Evolutionary conservation across 2,888 invertebrate genomes (phyloP).

Genomic region (Epinotia ramella): DNA sequence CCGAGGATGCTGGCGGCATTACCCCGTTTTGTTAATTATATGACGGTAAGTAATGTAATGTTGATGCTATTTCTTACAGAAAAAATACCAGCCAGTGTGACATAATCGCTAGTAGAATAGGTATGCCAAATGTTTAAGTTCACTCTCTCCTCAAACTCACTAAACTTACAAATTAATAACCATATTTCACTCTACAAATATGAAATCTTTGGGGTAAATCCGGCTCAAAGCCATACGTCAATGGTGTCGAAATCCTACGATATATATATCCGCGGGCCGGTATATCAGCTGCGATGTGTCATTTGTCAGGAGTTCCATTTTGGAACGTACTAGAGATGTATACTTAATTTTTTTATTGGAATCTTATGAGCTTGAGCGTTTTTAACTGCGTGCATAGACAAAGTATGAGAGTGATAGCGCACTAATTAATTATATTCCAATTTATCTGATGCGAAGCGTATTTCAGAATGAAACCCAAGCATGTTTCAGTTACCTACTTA

Average conservation of each 20-base stretch:
- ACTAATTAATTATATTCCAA: neutral
- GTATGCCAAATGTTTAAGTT: neutral
- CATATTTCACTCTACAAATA: slow-evolving; percentile 33
- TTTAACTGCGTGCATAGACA: neutral
- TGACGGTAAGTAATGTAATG: too few species aligned
- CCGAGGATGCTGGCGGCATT: too few species aligned
- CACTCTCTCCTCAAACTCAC: neutral
- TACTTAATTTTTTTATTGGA: neutral
- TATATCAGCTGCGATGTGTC: slow-evolving; percentile 67
- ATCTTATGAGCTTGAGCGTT: neutral
- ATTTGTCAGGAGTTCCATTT: slow-evolving; percentile 62
- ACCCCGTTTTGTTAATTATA: too few species aligned
- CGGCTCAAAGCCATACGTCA: slow-evolving; percentile 33
- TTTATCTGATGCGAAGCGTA: too few species aligned
- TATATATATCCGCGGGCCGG: slow-evolving; percentile 67
- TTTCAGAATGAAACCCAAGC: too few species aligned
- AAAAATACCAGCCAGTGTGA: too few species aligned
- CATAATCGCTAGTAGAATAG: neutral
- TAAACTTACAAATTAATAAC: slow-evolving; percentile 4
- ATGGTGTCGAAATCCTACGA: slow-evolving; percentile 55
- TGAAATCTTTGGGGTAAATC: slow-evolving; percentile 30
- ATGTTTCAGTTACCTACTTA: too few species aligned
- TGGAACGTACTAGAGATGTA: neutral
- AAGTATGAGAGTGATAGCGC: neutral
- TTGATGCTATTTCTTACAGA: too few species aligned